Evolutionary conservation across 2,888 invertebrate genomes (phyloP), one percentile per base, ranked within the genome.

Genomic region (Drosophila infuscata): DNA sequence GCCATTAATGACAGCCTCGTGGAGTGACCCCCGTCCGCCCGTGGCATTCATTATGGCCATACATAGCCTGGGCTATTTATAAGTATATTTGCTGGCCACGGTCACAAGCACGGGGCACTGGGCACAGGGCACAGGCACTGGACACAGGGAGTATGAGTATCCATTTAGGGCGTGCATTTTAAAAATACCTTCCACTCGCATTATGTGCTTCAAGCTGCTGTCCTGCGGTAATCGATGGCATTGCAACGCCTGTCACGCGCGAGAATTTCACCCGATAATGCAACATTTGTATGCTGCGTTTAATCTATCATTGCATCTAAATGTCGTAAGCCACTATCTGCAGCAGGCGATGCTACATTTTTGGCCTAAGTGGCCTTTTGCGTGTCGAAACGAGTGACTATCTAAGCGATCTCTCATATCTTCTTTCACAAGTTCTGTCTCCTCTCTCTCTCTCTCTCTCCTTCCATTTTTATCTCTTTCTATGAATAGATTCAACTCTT

Each of bases 351-450:
- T 82, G 88, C 79, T 84, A 89, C 82, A 89, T 89, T 82, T 86
- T 81, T 86, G 81, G 88, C 88, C 88, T 83, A 87, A 87, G 90
- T 87, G 90, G 90, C 86, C 88, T 85, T 83, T 87, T 79, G 86
- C 88, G 90, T 84, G 86, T 76, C 70, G 69, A 41, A 61, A 57
- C 67, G 64, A 69, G 53, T 35, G 71, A 54, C 68, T 79, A 79
- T 79, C 79, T 81, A 48, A 76, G 48, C 69, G 81, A 79, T 79
- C 78, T 79, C 62, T 73, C 61, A 79, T 79, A 81, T 79, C 81
- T 61, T 51, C 29, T 38, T 11, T 25, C 15, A 25, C 46, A 25
- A 32, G 25, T 25, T 36, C 32, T 54, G 29, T 35, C 29, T 29
- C 41, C 20, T 7, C 25, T 20, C 38, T 7, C n/a, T 17, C 36